These are phyloP conservation scores for Triops cancriformis DNA, from an alignment of 1,140 invertebrate species.

Conservation along the genomic window DNA sequence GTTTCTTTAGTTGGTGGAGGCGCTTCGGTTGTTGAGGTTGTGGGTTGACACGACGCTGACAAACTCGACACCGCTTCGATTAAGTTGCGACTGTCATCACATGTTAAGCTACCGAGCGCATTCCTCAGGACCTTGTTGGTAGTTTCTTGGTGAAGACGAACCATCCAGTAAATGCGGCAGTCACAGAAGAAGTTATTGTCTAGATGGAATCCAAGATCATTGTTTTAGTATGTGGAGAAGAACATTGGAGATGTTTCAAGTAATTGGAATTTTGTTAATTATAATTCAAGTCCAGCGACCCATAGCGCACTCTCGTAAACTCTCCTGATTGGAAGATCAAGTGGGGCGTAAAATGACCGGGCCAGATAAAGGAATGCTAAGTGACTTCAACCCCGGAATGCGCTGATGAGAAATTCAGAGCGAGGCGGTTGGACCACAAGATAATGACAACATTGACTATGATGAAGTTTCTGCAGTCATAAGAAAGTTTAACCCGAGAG, in stretches of 20 bases:
- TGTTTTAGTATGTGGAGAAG: not conserved
- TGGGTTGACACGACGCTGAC: not conserved
- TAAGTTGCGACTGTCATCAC: not conserved
- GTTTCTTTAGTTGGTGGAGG: not conserved
- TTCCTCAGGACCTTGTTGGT: not conserved
- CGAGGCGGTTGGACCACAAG: no score
- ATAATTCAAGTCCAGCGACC: not conserved
- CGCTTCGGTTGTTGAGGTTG: not conserved
- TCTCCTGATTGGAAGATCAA: not conserved
- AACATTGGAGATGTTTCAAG: not conserved
- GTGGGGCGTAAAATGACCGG: not conserved
- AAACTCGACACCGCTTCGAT: not conserved
- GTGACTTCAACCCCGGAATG: not conserved
- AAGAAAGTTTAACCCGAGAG: no score
- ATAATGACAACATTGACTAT: no score
- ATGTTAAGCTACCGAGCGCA: not conserved
- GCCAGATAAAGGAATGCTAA: not conserved
- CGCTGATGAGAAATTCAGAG: no score
- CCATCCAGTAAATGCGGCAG: conserved; percentile 4
- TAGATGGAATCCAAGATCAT: not conserved
- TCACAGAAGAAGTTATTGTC: conserved; percentile 11
- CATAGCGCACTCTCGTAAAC: not conserved
- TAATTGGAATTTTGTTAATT: not conserved
- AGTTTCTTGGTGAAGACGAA: not conserved
- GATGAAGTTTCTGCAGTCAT: no score